These are phyloP conservation scores for Caenorhabditis sulstoni DNA, from an alignment of 2,888 invertebrate species.

Conservation along the genomic window DNA sequence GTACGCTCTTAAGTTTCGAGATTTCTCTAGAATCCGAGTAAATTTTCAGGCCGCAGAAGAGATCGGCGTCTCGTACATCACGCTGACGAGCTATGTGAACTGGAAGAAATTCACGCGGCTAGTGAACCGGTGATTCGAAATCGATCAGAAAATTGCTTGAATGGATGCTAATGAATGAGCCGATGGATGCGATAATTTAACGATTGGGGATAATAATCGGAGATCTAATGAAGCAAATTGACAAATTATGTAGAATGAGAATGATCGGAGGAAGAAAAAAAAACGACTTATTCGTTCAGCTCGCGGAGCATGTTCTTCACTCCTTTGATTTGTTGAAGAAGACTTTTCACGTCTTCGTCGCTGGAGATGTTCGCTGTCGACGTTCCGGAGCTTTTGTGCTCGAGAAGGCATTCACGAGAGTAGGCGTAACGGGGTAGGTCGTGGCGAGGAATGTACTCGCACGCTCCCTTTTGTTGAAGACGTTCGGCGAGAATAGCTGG, in stretches of 20 bases:
- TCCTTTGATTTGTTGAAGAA: conserved; percentile 37
- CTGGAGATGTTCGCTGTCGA: conserved; percentile 37
- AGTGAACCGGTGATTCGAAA: too few relatives aligned
- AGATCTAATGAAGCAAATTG: too few relatives aligned
- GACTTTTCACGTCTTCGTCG: conserved; percentile 31
- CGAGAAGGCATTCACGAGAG: conserved; percentile 36
- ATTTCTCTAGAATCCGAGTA: too few relatives aligned
- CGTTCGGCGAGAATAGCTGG: conserved; percentile 45
- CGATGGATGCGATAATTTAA: too few relatives aligned
- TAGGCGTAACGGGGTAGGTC: conserved; percentile 16
- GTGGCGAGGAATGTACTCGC: conserved; percentile 40
- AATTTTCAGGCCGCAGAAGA: neutral
- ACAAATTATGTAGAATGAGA: neutral
- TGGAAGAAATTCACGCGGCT: neutral
- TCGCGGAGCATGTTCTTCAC: conserved; percentile 36
- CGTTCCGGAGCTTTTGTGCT: conserved; percentile 11
- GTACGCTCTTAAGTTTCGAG: neutral
- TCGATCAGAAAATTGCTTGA: too few relatives aligned
- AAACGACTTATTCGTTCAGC: conserved; percentile 1
- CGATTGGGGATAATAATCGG: too few relatives aligned
- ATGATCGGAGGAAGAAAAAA: neutral
- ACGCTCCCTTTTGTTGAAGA: conserved; percentile 44
- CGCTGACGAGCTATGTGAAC: neutral
- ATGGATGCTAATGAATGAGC: too few relatives aligned
- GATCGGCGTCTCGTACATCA: neutral